Base-by-base conservation (phyloP, 2,797 vertebrate genomes). In the Glossophaga mutica region DNA sequence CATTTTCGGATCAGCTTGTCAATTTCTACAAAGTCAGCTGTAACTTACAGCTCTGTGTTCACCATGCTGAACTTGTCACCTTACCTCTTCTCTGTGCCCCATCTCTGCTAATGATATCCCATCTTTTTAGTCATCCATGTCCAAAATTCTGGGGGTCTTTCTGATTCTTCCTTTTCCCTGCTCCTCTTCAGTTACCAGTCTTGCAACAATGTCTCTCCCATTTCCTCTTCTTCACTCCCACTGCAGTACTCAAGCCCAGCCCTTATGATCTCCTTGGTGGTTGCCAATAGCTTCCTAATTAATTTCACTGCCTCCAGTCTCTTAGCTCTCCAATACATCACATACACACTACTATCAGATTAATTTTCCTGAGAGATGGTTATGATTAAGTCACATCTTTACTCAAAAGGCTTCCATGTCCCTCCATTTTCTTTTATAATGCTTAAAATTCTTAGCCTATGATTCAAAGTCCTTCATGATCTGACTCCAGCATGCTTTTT, bases 321-420 rank as follows among this genome's bases (percentile, higher is more conserved):
- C 76, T 95, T 95, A 44, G 62, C 9, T 94, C 71, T 90, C 34
- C 59, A 94, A 84, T 90, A 71, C 8, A 89, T 94, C 70, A 95
- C 57, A 82, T 71, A 91, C 18, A 82, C 9, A 52, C 32, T 90
- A 34, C 44, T n/a, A 89, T 84, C 50, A 94, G 37, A 93, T 81
- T 89, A 87, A 84, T 81, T 96, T 94, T 95, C 92, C 81, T 96
- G 77, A 77, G 73, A 87, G 42, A 67, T 67, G 82, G 46, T 87
- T 94, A 94, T 85, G 84, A 94, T 85, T 87, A 81, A 94, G 67
- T 92, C 24, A 85, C 42, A 83, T 91, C 74, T 57, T 90, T 48
- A 95, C 18, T 95, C 10, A 76, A 94, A 96, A 90, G 44, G 29
- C n/a, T 79, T 95, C 70, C 67, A 5, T 90, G 34, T 71, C 62